Conservation (phyloP, 1,140 invertebrate genomes). For the Drosophila ironensis region DNA sequence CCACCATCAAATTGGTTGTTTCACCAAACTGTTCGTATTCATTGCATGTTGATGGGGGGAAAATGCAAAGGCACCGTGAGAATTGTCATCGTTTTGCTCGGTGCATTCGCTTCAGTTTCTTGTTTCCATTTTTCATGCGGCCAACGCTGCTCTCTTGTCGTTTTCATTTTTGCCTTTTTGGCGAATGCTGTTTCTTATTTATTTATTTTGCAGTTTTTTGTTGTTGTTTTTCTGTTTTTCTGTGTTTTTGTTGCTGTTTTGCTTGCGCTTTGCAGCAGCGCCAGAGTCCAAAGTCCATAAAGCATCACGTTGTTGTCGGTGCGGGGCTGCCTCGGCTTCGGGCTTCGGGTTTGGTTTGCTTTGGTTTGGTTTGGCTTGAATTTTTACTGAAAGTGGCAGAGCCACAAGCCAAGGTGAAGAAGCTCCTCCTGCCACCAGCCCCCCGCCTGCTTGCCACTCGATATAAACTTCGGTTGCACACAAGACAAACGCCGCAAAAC, state of each 20-base stretch:
- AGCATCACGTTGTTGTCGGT: constrained; percentile 63
- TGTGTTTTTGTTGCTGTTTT: too few species aligned
- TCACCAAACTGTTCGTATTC: too few species aligned
- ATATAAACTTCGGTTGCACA: constrained; percentile 9
- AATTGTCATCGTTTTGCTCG: constrained; percentile 16
- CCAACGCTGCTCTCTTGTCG: constrained; percentile 34
- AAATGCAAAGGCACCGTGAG: too few species aligned
- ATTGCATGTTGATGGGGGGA: too few species aligned
- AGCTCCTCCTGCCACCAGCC: background rate
- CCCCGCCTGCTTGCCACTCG: too few species aligned
- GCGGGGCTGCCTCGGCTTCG: constrained; percentile 18
- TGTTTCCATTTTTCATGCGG: constrained; percentile 72
- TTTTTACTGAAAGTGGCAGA: constrained; percentile 67
- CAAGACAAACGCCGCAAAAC: constrained; percentile 49
- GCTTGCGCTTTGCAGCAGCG: constrained; percentile 27
- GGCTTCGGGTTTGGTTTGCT: constrained; percentile 41
- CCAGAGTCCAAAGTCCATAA: constrained; percentile 72
- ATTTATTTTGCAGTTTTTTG: background rate
- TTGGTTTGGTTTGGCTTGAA: constrained; percentile 30
- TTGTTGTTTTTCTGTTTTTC: constrained; percentile 4
- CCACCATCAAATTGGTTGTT: too few species aligned
- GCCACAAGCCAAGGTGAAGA: constrained; percentile 58
- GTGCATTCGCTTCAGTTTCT: constrained; percentile 43
- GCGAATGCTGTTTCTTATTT: constrained; percentile 44
- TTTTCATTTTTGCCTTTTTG: constrained; percentile 71